Evolutionary conservation across 2,113 vertebrate genomes (phyloP).

Genomic region (Onychostruthus taczanowskii): DNA sequence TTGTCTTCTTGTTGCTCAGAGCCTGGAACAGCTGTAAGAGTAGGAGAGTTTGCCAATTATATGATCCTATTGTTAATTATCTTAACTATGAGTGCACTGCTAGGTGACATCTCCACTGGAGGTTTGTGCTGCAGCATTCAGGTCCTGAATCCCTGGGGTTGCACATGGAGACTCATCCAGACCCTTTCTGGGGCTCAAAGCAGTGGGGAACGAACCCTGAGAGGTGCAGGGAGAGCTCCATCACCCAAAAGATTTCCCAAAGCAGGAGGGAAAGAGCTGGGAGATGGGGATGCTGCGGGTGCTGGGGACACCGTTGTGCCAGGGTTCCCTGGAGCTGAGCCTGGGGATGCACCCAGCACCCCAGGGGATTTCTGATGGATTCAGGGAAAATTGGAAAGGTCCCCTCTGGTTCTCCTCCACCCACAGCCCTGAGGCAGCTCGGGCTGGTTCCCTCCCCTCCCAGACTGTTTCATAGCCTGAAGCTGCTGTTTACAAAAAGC

Average conservation of each 20-base stretch:
- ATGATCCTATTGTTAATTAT: constrained; percentile 5
- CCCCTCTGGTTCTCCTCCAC: background rate
- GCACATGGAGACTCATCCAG: rapidly evolving
- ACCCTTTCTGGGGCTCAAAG: background rate
- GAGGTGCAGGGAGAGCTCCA: background rate
- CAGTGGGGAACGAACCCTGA: rapidly evolving
- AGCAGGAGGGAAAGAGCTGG: background rate
- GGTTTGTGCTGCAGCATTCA: background rate
- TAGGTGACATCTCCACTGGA: background rate
- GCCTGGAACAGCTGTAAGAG: background rate
- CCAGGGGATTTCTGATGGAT: background rate
- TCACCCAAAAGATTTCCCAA: background rate
- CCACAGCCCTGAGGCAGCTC: background rate
- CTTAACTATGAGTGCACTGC: background rate
- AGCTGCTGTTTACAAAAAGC: constrained; percentile 56
- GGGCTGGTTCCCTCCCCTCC: background rate
- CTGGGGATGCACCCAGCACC: rapidly evolving
- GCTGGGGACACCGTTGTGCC: background rate
- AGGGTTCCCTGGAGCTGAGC: background rate
- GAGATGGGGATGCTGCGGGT: background rate
- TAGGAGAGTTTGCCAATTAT: background rate
- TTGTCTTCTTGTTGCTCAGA: background rate
- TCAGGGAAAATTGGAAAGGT: background rate
- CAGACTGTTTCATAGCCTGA: background rate
- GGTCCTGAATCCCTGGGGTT: background rate